A percentile compares a stretch with the other conserved stretches of the same genome.
Conservation (phyloP, 2,113 vertebrate genomes). For the Cavia porcellus region DNA sequence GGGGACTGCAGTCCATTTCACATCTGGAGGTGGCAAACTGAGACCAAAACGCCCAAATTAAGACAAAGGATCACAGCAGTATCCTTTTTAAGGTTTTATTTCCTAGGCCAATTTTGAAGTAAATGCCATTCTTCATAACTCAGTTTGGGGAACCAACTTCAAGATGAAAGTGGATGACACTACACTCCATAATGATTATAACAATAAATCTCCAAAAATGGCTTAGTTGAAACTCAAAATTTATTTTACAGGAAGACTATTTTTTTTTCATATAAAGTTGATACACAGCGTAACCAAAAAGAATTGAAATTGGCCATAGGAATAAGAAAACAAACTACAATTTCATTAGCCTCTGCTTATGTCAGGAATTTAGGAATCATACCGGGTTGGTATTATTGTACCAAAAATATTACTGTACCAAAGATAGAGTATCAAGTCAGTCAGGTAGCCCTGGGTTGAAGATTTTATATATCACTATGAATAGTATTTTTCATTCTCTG, state of each 20-base stretch:
- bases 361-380: neutral
- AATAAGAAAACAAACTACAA: neutral
- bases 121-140: conserved; percentile 26
- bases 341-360: conserved; percentile 28
- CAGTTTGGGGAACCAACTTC: neutral
- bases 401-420: too few relatives aligned
- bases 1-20: conserved; percentile 67
- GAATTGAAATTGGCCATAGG: neutral
- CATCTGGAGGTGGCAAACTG: conserved; percentile 74
- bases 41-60: conserved; percentile 82
- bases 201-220: conserved; percentile 38
- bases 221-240: conserved; percentile 47
- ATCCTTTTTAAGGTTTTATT: conserved; percentile 82
- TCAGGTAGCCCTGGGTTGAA: neutral
- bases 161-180: neutral
- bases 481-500: neutral
- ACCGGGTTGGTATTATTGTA: neutral
- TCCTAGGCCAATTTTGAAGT: conserved; percentile 57
- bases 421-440: neutral
- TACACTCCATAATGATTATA: neutral
- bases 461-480: neutral
- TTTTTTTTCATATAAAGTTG: conserved; percentile 50
- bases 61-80: conserved; percentile 81
- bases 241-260: conserved; percentile 58
- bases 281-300: conserved; percentile 15